Conservation (phyloP, 2,888 invertebrate species). For the Phragmatobia fuliginosa region DNA sequence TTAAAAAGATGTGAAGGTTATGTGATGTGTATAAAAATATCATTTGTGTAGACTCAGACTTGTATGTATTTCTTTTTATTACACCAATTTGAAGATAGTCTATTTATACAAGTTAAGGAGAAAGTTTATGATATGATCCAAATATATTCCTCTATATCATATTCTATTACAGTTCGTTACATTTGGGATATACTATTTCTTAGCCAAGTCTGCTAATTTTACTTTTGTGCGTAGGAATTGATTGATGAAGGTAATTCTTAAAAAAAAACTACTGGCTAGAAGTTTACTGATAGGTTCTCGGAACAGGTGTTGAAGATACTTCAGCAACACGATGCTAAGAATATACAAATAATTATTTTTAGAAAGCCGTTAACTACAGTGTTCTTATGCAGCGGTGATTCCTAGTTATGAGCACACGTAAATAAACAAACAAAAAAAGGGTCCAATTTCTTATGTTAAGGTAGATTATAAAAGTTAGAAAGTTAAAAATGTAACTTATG, state of each 20-base stretch:
- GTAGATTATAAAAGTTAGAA: too few species aligned
- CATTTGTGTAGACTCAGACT: neutral
- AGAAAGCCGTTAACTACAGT: too few species aligned
- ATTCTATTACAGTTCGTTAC: neutral
- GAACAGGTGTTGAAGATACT: neutral
- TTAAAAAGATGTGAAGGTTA: too few species aligned
- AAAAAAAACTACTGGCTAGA: neutral
- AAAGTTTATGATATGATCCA: neutral
- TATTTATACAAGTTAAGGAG: neutral
- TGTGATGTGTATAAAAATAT: neutral
- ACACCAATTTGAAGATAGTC: neutral
- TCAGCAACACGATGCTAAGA: neutral
- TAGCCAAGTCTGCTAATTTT: neutral
- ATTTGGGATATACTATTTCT: neutral
- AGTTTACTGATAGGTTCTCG: neutral
- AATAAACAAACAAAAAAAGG: too few species aligned
- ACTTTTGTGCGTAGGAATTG: neutral
- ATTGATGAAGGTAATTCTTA: neutral
- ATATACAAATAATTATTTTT: too few species aligned
- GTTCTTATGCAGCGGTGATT: too few species aligned
- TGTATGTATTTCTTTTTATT: neutral
- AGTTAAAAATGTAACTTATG: too few species aligned
- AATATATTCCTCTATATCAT: neutral
- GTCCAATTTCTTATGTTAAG: too few species aligned
- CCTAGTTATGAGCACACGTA: too few species aligned